Percentiles rank a stretch among this genome's conserved stretches.
phyloP scores from a whole-genome alignment of 2,113 vertebrate species.

The Gobio gobio region DNA sequence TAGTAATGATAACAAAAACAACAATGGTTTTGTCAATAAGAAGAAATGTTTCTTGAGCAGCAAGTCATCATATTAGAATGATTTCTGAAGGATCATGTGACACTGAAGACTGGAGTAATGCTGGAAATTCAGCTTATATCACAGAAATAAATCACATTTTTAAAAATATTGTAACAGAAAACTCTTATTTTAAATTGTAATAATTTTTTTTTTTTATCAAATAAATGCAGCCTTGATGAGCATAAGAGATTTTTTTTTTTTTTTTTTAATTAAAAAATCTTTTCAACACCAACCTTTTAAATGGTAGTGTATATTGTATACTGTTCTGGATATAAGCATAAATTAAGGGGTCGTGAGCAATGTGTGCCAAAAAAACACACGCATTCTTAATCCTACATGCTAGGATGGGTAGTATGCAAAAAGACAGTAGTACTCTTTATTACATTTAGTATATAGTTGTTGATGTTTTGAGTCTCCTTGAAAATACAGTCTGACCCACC shows the following conservation, averaged over 20 bases:
- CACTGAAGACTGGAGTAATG: too few relatives aligned
- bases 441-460: not conserved
- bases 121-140: too few relatives aligned
- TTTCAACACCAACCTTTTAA: not conserved
- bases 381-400: not conserved
- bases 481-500: not conserved
- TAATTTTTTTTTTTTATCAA: not conserved
- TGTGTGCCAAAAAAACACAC: not conserved
- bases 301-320: not conserved
- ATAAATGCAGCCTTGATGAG: not conserved
- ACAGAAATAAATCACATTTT: too few relatives aligned
- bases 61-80: too few relatives aligned
- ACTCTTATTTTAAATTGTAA: not conserved
- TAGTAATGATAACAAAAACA: too few relatives aligned
- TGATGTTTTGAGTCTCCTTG: not conserved
- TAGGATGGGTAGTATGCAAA: not conserved
- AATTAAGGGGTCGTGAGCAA: not conserved
- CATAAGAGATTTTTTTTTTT: not conserved
- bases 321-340: not conserved
- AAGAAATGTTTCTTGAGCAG: too few relatives aligned
- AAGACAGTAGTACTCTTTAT: not conserved
- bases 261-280: not conserved
- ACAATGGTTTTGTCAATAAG: too few relatives aligned
- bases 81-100: too few relatives aligned
- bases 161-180: not conserved